Percentiles rank a stretch among this genome's conserved stretches.
These are phyloP conservation scores for Ameiurus melas DNA, from an alignment of 2,113 vertebrate species.

Conservation along the genomic window DNA sequence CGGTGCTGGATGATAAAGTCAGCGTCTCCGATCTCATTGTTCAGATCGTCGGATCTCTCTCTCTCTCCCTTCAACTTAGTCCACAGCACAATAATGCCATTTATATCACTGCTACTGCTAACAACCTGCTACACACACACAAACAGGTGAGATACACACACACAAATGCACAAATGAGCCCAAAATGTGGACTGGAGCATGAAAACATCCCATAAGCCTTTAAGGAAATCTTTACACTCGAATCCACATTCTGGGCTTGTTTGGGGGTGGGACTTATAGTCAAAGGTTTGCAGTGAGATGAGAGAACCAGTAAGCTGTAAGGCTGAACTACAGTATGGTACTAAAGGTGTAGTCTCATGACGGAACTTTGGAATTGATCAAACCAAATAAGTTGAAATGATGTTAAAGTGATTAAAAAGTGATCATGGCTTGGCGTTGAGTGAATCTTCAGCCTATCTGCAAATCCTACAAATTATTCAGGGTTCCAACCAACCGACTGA, in stretches of 20 bases:
- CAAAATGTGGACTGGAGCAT: too few species aligned
- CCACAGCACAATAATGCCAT: constrained; percentile 79
- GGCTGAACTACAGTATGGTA: too few species aligned
- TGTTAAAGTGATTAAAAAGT: not conserved
- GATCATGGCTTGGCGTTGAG: not conserved
- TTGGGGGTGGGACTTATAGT: not conserved
- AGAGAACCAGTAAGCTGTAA: not conserved
- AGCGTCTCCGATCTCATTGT: constrained; percentile 88
- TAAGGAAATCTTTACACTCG: not conserved
- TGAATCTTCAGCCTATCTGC: not conserved
- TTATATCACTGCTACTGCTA: constrained; percentile 78
- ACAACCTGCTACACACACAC: constrained; percentile 80
- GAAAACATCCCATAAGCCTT: not conserved
- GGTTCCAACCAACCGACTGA: not conserved
- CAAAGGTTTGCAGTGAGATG: not conserved
- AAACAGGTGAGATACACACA: constrained; percentile 81
- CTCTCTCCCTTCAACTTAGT: constrained; percentile 80
- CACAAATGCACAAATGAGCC: not conserved
- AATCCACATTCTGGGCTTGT: not conserved
- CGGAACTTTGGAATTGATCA: not conserved
- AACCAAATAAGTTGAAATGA: not conserved
- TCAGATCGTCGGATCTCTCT: constrained; percentile 85
- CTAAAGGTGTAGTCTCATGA: not conserved
- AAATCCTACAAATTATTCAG: not conserved
- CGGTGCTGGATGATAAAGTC: constrained; percentile 89